These are phyloP conservation scores for Physeter macrocephalus DNA, from an alignment of 2,113 vertebrate genomes.

Conservation along the genomic window DNA sequence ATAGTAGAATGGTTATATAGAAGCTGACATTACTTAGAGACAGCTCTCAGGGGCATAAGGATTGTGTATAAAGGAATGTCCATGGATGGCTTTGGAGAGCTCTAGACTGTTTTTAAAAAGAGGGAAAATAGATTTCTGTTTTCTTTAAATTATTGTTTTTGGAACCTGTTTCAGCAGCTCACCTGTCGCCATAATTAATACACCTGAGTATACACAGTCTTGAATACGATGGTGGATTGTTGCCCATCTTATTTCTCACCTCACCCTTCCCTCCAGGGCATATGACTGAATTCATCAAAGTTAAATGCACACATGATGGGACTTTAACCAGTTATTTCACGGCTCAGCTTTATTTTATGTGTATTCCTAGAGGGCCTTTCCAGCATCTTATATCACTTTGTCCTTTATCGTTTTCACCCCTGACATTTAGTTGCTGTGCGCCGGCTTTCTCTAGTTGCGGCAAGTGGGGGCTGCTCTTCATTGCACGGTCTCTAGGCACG, in stretches of 20 bases:
- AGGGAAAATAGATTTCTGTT: not conserved
- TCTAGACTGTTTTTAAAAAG: not conserved
- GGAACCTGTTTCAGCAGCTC: not conserved
- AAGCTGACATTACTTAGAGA: not conserved
- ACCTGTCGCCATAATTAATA: not conserved
- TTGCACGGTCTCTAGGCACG: too few relatives aligned
- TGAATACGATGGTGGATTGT: not conserved
- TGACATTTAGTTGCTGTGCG: not conserved
- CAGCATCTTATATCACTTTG: not conserved
- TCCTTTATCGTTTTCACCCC: not conserved
- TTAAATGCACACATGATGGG: not conserved
- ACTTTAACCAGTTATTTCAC: not conserved
- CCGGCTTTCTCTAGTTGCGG: too few relatives aligned
- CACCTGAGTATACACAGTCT: not conserved
- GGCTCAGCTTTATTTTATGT: not conserved
- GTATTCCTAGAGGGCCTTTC: not conserved
- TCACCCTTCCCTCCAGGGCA: not conserved
- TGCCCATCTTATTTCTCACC: not conserved
- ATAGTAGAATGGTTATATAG: not conserved
- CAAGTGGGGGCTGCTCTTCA: too few relatives aligned
- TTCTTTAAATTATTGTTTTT: not conserved
- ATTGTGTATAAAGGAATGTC: not conserved
- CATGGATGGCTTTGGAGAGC: not conserved
- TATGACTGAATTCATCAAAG: not conserved
- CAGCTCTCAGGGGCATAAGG: not conserved